A percentile compares a stretch with the other conserved stretches of the same genome.
Conservation (phyloP, 2,113 vertebrate species). For the Eclectus roratus region DNA sequence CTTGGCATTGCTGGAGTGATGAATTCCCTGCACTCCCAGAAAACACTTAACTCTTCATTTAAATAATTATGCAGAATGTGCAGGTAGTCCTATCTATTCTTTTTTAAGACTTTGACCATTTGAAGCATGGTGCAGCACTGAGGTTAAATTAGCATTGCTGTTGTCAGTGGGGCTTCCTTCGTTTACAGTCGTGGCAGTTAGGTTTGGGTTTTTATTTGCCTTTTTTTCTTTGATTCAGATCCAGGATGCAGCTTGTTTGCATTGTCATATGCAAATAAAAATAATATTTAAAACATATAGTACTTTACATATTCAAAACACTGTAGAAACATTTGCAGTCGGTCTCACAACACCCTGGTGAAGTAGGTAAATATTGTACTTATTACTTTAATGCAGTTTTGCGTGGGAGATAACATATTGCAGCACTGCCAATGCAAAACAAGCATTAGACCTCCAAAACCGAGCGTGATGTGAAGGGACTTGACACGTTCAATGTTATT, state of each 20-base stretch:
- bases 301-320: conserved; percentile 12
- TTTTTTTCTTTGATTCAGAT: neutral
- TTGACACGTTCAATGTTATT: neutral
- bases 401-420: neutral
- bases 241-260: neutral
- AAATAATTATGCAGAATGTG: neutral
- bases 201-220: neutral
- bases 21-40: neutral
- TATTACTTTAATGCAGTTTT: neutral
- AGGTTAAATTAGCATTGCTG: neutral
- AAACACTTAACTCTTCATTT: neutral
- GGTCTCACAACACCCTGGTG: neutral
- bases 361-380: neutral
- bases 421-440: neutral
- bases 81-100: neutral
- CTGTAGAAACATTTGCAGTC: neutral
- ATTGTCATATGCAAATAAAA: neutral
- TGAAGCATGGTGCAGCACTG: neutral
- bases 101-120: neutral
- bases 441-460: neutral
- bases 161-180: neutral
- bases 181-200: accelerated
- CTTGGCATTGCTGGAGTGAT: neutral
- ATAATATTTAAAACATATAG: conserved; percentile 9
- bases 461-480: neutral